Base-by-base conservation (phyloP, 2,888 invertebrate species). In the Heliothis peltigera region DNA sequence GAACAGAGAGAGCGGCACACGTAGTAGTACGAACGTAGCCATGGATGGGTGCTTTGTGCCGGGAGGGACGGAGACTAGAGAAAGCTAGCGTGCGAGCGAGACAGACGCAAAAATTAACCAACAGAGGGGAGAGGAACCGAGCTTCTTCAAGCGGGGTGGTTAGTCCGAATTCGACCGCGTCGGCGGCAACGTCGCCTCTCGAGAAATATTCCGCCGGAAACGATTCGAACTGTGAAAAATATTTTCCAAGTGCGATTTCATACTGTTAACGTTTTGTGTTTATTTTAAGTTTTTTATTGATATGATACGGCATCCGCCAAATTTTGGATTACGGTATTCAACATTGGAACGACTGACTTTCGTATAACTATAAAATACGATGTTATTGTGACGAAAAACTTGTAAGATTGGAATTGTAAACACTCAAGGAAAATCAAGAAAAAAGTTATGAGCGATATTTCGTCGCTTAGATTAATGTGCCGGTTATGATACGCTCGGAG, bases 81-180 rank as follows among this genome's bases (percentile, higher is more conserved):
- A 89, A 89, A 91, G 91, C 92, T 92, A 88, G 81, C 80, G 94
- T 69, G 86, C 57, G 89, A 95, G 92, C 79, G 93, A 91, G 94
- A 92, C 66, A 80, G 88, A 70, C 70, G 82, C 77, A 91, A 91
- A 93, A 93, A 94, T 95, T 94, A 94, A 93, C 92, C 91, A 90
- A 90, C 93, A 88, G 94, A 92, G 95, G 94, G 95, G 93, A 92
- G 92, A 91, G 95, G 93, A 89, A 87, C 87, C 76, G 92, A 92
- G 94, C 92, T 93, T 93, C 93, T 92, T 94, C 91, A 91, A 85
- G 94, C 95, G 94, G 95, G 94, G 95, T 93, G 93, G 95, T 92
- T 95, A 95, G 95, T 95, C 92, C 91, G 92, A 91, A 90, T 93
- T 92, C 89, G 92, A 92, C 93, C 93, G 94, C 92, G 91, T 86